Base-by-base conservation (phyloP, 1,140 invertebrate species). In the Pararge aegeria region DNA sequence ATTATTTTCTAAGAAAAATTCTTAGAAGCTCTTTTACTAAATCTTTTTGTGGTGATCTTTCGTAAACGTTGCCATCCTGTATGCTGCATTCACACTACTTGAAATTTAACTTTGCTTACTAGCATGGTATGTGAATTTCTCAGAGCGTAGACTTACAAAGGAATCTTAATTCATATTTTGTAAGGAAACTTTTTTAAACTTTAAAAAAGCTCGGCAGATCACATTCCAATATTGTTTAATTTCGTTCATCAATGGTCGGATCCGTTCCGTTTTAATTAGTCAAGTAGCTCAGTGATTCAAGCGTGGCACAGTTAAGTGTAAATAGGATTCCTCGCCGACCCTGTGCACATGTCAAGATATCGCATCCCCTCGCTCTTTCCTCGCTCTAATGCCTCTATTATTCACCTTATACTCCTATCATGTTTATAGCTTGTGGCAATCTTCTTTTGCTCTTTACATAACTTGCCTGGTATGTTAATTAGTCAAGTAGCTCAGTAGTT, bases 341-440 rank as follows among this genome's bases (percentile, higher is more conserved):
- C 29, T 55, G 29, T 62, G 48, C 56, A 64, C 56, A 51, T 55
- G 60, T 60, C 60, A 37, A 52, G 54, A 49, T 13, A 20, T 10
- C 56, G n/a, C 42, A 24, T 55, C 48, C 61, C 53, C 52, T 57
- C 55, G 49, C 44, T 58, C 55, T 52, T 13, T n/a, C n/a, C n/a
- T n/a, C 34, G 55, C 49, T 55, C 42, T 59, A 55, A 67, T 63
- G 60, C 34, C n/a, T n/a, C n/a, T n/a, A n/a, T n/a, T n/a, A n/a
- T n/a, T n/a, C n/a, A n/a, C n/a, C n/a, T n/a, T n/a, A n/a, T n/a
- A n/a, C n/a, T n/a, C n/a, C n/a, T n/a, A n/a, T n/a, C n/a, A n/a
- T n/a, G n/a, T n/a, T n/a, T n/a, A n/a, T n/a, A n/a, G n/a, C n/a
- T n/a, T n/a, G n/a, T n/a, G n/a, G n/a, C n/a, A n/a, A n/a, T n/a